phyloP scores from a whole-genome alignment of 2,113 vertebrate genomes.

The Willisornis vidua region DNA sequence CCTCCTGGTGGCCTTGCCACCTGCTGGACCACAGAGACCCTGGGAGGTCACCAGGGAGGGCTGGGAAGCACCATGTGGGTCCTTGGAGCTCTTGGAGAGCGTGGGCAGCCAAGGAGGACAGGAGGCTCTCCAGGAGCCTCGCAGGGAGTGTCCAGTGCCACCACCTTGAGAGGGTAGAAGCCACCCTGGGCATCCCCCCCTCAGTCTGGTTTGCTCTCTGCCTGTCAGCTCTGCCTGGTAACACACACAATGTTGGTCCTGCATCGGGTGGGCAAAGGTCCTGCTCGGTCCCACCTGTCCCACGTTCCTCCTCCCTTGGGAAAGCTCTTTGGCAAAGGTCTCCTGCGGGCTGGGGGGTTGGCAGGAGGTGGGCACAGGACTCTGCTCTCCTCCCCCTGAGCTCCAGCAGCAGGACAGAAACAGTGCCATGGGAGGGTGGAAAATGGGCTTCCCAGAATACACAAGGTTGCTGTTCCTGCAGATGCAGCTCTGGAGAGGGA shows the following conservation, averaged over 20 bases:
- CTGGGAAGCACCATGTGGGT: background rate
- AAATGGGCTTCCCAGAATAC: background rate
- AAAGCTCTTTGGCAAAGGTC: background rate
- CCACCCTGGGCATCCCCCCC: background rate
- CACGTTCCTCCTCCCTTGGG: background rate
- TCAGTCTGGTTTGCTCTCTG: background rate
- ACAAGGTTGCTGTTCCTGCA: background rate
- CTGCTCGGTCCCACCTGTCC: rapidly evolving
- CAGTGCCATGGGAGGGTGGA: background rate
- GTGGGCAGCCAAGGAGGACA: background rate
- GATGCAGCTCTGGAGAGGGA: background rate
- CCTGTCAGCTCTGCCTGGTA: background rate
- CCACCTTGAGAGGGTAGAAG: background rate
- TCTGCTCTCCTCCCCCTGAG: background rate
- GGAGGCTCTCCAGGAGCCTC: background rate
- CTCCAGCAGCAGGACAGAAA: background rate
- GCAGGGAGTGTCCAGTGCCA: background rate
- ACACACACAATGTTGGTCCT: background rate
- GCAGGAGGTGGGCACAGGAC: background rate
- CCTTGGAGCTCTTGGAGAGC: background rate
- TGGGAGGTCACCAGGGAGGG: background rate
- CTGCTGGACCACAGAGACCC: background rate
- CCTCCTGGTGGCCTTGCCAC: background rate
- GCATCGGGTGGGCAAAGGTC: rapidly evolving
- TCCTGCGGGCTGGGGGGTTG: background rate